Percentiles rank a stretch among this genome's conserved stretches.
Evolutionary conservation across 64 coral and sea anemone genomes (phyloP).

Genomic region (Trachythela sp.): DNA sequence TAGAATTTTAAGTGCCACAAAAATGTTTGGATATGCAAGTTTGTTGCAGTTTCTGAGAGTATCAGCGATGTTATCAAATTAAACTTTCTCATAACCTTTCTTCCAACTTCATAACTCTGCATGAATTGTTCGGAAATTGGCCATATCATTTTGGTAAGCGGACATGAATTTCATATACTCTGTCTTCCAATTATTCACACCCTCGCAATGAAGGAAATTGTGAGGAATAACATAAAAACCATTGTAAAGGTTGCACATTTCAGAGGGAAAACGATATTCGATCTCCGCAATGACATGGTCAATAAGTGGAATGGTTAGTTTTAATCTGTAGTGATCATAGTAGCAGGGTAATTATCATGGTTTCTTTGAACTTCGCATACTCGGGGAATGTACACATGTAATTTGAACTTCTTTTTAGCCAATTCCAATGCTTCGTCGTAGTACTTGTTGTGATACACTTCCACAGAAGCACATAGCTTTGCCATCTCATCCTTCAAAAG

Average conservation of each 20-base stretch:
- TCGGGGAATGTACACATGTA: slow-evolving; percentile 30
- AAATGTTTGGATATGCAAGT: slow-evolving; percentile 2
- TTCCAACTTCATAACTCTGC: slow-evolving; percentile 1
- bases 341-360: slow-evolving; percentile 36
- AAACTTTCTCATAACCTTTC: not conserved
- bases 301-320: slow-evolving; percentile 46
- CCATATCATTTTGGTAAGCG: not conserved
- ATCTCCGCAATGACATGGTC: slow-evolving; percentile 40
- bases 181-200: not conserved
- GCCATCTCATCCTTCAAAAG: slow-evolving; percentile 31
- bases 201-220: slow-evolving; percentile 1
- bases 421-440: slow-evolving; percentile 46
- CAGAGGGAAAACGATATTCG: not conserved
- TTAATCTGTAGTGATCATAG: slow-evolving; percentile 35
- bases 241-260: slow-evolving; percentile 13
- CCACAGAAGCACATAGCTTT: slow-evolving; percentile 30
- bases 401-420: slow-evolving; percentile 11
- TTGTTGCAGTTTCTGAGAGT: slow-evolving; percentile 1
- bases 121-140: not conserved
- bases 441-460: slow-evolving; percentile 39
- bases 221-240: not conserved
- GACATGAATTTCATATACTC: slow-evolving; percentile 7
- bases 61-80: not conserved
- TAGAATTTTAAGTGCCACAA: not conserved
- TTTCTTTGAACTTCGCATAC: slow-evolving; percentile 29